Evolutionary conservation across 2,888 invertebrate genomes (phyloP).

Genomic region (Eupithecia inturbata): DNA sequence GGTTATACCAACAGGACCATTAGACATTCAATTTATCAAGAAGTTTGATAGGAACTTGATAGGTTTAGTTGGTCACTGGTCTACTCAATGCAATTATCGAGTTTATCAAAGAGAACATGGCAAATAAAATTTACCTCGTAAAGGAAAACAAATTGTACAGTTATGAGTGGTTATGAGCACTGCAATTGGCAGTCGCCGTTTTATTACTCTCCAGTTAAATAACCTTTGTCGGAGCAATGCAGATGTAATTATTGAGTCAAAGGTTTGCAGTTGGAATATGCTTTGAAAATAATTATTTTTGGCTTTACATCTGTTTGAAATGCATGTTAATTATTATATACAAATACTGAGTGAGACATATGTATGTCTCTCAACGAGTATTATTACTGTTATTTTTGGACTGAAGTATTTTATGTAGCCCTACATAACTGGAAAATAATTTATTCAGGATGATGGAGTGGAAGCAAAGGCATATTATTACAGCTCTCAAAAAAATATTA

Average conservation of each 20-base stretch:
- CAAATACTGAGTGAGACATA: too few relatives aligned
- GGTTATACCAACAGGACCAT: background rate
- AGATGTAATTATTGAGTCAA: slow-evolving; percentile 10
- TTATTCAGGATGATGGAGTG: background rate
- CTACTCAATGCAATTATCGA: background rate
- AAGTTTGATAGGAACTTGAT: background rate
- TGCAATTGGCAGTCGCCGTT: slow-evolving; percentile 5
- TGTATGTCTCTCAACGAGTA: too few relatives aligned
- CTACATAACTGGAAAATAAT: background rate
- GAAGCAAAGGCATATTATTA: background rate
- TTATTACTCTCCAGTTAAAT: slow-evolving; percentile 11
- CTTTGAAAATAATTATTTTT: slow-evolving; percentile 36
- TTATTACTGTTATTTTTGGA: background rate
- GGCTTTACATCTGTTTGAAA: background rate
- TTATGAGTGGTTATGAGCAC: slow-evolving; percentile 13
- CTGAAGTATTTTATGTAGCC: background rate
- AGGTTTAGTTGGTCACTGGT: background rate
- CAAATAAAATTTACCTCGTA: slow-evolving; percentile 8
- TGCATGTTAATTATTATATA: background rate
- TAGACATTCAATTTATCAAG: background rate
- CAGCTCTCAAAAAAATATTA: background rate
- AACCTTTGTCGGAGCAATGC: slow-evolving; percentile 8
- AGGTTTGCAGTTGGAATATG: slow-evolving; percentile 11
- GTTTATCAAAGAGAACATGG: background rate
- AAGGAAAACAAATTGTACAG: slow-evolving; percentile 7